Evolutionary conservation across 2,113 vertebrate genomes (phyloP).

Genomic region (Elaphurus davidianus): DNA sequence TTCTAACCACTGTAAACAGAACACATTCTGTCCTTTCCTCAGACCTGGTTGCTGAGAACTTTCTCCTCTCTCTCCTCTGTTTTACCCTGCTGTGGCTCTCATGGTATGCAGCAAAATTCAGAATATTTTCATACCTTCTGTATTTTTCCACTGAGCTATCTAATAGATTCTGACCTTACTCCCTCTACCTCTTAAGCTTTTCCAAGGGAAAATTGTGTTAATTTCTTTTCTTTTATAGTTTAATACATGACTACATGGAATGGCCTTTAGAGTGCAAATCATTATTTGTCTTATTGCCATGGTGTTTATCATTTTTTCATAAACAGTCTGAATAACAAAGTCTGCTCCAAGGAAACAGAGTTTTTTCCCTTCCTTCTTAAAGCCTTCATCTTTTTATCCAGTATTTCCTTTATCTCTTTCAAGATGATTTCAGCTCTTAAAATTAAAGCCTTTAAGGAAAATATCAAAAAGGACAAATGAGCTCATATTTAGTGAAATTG

Average conservation of each 20-base stretch:
- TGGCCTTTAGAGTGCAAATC: background rate
- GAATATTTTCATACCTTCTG: background rate
- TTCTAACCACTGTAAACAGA: background rate
- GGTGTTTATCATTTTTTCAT: constrained; percentile 32
- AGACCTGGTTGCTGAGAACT: background rate
- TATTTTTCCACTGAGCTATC: constrained; percentile 6
- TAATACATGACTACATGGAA: background rate
- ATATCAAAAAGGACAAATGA: constrained; percentile 25
- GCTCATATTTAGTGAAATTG: background rate
- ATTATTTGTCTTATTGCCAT: background rate
- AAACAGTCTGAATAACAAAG: background rate
- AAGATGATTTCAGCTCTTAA: constrained; percentile 35
- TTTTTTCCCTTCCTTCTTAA: background rate
- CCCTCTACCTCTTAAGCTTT: constrained; percentile 26
- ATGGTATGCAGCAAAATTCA: background rate
- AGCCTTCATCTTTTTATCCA: background rate
- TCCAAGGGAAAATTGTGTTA: constrained; percentile 11
- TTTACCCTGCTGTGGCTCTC: background rate
- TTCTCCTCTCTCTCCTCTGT: background rate
- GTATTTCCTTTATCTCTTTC: constrained; percentile 29
- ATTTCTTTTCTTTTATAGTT: constrained; percentile 22
- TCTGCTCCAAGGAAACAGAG: constrained; percentile 14
- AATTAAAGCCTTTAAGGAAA: constrained; percentile 55
- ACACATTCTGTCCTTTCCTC: background rate
- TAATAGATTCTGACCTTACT: constrained; percentile 29